Conservation (phyloP, 2,113 vertebrate species). For the Hipposideros armiger region DNA sequence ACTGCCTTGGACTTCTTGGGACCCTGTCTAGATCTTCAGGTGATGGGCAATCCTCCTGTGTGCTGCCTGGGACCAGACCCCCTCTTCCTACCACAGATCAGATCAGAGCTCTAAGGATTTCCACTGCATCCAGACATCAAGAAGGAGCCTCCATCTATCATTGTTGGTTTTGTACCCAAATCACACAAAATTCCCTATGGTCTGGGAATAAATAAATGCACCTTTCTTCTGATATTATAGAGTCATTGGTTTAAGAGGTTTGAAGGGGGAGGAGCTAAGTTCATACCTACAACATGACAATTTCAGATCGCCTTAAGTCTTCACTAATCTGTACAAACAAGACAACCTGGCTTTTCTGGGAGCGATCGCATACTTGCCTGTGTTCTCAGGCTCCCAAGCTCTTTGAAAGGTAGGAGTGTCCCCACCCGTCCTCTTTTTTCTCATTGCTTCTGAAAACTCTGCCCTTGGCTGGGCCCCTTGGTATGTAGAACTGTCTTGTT, state of each 20-base stretch:
- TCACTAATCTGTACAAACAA: constrained; percentile 47
- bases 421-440: not conserved
- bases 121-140: too few relatives aligned
- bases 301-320: not conserved
- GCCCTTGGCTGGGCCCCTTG: not conserved
- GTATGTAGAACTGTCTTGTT: constrained; percentile 46
- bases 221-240: not conserved
- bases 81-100: not conserved
- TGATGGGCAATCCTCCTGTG: not conserved
- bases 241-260: not conserved
- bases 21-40: not conserved
- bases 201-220: not conserved
- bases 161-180: not conserved
- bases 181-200: not conserved
- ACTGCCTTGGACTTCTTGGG: not conserved
- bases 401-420: constrained; percentile 45
- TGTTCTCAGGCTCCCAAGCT: constrained; percentile 48
- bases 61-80: not conserved
- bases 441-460: constrained; percentile 56
- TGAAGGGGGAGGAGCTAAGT: not conserved
- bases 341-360: constrained; percentile 43
- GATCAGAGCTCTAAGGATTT: not conserved
- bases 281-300: not conserved
- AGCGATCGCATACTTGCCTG: not conserved
- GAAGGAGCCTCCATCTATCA: not conserved